Conservation (phyloP, 1,140 invertebrate species). For the Aphis gossypii region DNA sequence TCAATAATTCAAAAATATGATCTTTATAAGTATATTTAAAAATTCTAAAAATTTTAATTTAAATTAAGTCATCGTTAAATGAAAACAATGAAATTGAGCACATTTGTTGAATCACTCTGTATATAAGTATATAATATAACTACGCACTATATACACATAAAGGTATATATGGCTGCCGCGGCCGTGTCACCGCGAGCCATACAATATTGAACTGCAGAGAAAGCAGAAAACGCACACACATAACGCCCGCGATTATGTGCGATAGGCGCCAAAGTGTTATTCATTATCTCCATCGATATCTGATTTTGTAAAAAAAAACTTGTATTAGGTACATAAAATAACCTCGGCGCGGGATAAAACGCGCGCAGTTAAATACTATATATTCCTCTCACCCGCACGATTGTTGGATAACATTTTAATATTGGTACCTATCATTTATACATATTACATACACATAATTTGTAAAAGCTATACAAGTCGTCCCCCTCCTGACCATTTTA, state of each 20-base stretch:
- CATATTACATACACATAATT: not conserved
- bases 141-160: not conserved
- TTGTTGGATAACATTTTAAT: not conserved
- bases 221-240: not conserved
- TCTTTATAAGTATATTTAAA: too few species aligned
- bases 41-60: too few species aligned
- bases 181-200: not conserved
- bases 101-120: too few species aligned
- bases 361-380: not conserved
- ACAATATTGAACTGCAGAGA: not conserved
- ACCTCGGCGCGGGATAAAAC: not conserved
- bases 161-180: not conserved
- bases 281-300: not conserved
- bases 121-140: too few species aligned
- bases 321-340: not conserved
- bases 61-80: too few species aligned
- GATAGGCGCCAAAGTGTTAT: not conserved
- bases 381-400: not conserved
- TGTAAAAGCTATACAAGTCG: not conserved
- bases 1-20: too few species aligned
- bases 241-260: not conserved
- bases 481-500: not conserved
- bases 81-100: too few species aligned
- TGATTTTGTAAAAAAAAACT: constrained; percentile 4
- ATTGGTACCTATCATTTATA: not conserved